Conservation (phyloP, 2,113 vertebrate species). For the Anthoscopus minutus region DNA sequence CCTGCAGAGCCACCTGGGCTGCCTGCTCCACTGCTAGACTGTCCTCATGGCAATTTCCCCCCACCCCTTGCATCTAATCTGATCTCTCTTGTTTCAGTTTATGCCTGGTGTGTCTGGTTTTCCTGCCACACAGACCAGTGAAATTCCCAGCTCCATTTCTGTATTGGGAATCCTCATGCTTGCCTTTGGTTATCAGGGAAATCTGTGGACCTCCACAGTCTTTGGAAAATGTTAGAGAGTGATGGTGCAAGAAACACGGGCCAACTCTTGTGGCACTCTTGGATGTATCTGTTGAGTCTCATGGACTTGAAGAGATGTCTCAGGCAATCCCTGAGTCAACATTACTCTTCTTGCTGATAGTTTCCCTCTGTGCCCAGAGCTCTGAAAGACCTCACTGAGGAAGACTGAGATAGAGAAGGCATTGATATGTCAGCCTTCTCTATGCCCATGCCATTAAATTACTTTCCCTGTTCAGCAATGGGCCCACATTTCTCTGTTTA, state of each 20-base stretch:
- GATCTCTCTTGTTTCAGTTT: background rate
- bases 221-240: background rate
- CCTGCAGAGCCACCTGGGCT: background rate
- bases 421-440: background rate
- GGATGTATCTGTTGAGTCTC: background rate
- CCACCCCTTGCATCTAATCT: background rate
- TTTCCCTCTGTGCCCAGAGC: background rate
- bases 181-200: background rate
- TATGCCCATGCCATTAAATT: background rate
- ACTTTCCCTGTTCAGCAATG: background rate
- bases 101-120: background rate
- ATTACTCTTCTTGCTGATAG: background rate
- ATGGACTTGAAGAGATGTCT: background rate
- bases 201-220: background rate
- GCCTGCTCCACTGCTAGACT: background rate
- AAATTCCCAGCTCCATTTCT: background rate
- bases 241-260: background rate
- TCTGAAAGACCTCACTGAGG: background rate
- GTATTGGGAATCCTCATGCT: background rate
- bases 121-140: background rate
- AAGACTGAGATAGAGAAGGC: background rate
- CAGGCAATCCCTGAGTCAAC: background rate
- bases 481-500: background rate
- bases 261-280: background rate
- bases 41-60: background rate